These are phyloP conservation scores for Mola mola DNA, from an alignment of 2,113 vertebrate genomes.

Conservation along the genomic window DNA sequence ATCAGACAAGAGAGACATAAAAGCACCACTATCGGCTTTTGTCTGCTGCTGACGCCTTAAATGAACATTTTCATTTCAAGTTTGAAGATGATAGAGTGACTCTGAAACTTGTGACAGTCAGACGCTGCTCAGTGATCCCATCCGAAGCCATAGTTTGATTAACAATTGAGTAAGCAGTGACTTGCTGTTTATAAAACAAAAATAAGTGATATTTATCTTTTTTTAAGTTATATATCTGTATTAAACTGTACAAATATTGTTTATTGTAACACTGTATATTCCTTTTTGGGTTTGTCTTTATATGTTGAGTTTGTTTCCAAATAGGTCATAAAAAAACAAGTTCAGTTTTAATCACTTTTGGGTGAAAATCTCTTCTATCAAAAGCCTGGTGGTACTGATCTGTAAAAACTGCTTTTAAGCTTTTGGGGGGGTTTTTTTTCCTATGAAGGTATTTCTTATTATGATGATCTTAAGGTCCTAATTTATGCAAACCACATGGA, in stretches of 20 bases:
- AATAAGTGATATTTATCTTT: slow-evolving; percentile 67
- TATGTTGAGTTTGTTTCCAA: slow-evolving; percentile 18
- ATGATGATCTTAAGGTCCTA: slow-evolving; percentile 6
- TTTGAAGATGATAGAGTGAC: slow-evolving; percentile 15
- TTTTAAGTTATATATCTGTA: slow-evolving; percentile 68
- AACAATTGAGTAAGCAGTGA: slow-evolving; percentile 49
- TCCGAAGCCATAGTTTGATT: slow-evolving; percentile 57
- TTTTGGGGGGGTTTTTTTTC: slow-evolving; percentile 26
- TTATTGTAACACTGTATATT: slow-evolving; percentile 24
- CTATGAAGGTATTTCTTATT: slow-evolving; percentile 35
- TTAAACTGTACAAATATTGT: slow-evolving; percentile 49
- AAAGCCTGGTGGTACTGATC: background rate
- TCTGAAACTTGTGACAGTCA: background rate
- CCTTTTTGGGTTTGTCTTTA: slow-evolving; percentile 11
- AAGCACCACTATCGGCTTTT: slow-evolving; percentile 10
- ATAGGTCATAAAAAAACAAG: background rate
- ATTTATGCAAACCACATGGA: slow-evolving; percentile 47
- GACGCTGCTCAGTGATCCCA: slow-evolving; percentile 16
- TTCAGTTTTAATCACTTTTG: background rate
- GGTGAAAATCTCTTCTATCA: background rate
- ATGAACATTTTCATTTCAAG: slow-evolving; percentile 13
- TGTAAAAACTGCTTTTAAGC: background rate
- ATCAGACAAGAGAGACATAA: slow-evolving; percentile 3
- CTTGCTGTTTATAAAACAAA: slow-evolving; percentile 46
- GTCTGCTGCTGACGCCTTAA: slow-evolving; percentile 30